phyloP scores from a whole-genome alignment of 2,888 invertebrate species.

The Cyclophora albipunctata region DNA sequence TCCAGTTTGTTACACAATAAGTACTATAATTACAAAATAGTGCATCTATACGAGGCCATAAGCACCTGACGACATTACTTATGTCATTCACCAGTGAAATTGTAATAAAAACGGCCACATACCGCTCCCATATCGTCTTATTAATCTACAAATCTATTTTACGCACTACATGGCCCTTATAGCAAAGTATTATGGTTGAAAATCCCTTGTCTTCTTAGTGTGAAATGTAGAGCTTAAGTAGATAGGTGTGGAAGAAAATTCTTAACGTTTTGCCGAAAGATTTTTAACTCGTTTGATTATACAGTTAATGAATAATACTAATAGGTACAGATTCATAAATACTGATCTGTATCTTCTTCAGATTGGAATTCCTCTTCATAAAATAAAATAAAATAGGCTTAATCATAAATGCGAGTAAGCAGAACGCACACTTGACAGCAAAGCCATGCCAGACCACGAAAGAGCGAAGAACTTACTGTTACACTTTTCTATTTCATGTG shows the following conservation, averaged over 20 bases:
- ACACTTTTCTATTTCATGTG: too few species aligned
- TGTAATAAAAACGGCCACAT: slow-evolving; percentile 32
- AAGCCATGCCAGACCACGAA: too few species aligned
- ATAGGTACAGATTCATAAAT: too few species aligned
- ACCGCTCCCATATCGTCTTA: slow-evolving; percentile 14
- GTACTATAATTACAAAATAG: slow-evolving; percentile 11
- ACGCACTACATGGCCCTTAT: slow-evolving; percentile 1
- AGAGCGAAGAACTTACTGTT: too few species aligned
- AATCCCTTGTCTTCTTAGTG: background rate
- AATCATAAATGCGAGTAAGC: too few species aligned
- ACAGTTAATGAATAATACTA: background rate
- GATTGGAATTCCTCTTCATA: too few species aligned
- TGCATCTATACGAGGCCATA: slow-evolving; percentile 11
- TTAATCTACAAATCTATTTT: slow-evolving; percentile 7
- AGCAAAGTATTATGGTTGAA: background rate
- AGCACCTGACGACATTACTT: slow-evolving; percentile 17
- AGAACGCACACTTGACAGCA: too few species aligned
- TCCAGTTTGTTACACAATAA: slow-evolving; percentile 12
- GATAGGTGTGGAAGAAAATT: slow-evolving; percentile 16
- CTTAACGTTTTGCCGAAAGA: slow-evolving; percentile 9
- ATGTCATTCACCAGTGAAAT: slow-evolving; percentile 43
- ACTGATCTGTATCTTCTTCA: too few species aligned
- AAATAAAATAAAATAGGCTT: too few species aligned
- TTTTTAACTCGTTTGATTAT: background rate
- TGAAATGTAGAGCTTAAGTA: background rate